Evolutionary conservation across 2,888 invertebrate genomes (phyloP).

Genomic region (Melinaea marsaeus): DNA sequence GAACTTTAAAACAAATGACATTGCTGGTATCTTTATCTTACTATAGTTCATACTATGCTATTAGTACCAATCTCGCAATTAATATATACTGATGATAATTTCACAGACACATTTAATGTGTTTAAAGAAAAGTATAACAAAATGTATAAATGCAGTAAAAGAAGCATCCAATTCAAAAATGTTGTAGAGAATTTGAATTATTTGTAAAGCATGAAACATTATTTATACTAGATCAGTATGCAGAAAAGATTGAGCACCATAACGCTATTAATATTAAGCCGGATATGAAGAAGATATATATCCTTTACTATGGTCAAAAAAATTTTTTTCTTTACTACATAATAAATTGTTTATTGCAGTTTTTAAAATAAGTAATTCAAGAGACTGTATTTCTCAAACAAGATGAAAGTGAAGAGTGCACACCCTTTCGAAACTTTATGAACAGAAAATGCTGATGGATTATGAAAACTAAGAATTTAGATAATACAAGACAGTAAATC

Average conservation of each 20-base stretch:
- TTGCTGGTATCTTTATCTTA: not conserved
- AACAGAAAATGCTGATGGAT: constrained; percentile 43
- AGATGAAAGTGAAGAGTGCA: constrained; percentile 27
- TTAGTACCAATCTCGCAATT: constrained; percentile 3
- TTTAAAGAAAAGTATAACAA: constrained; percentile 48
- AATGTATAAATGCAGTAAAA: constrained; percentile 38
- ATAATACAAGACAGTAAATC: constrained; percentile 39
- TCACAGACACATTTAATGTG: constrained; percentile 38
- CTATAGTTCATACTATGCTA: not conserved
- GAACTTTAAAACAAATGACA: not conserved
- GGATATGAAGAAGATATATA: constrained; percentile 44
- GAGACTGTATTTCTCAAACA: constrained; percentile 22
- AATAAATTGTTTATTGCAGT: constrained; percentile 34
- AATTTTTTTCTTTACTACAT: not conserved
- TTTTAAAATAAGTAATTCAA: constrained; percentile 33
- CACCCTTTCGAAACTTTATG: constrained; percentile 40
- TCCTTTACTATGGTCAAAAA: not conserved
- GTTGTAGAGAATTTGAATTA: constrained; percentile 47
- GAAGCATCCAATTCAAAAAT: constrained; percentile 40
- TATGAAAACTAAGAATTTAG: constrained; percentile 41
- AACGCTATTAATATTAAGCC: constrained; percentile 46
- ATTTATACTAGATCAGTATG: constrained; percentile 49
- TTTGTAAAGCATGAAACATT: constrained; percentile 35
- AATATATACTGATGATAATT: constrained; percentile 30
- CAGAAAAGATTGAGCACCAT: constrained; percentile 41